phyloP scores from a whole-genome alignment of 2,113 vertebrate genomes.

The Tachysurus fulvidraco region DNA sequence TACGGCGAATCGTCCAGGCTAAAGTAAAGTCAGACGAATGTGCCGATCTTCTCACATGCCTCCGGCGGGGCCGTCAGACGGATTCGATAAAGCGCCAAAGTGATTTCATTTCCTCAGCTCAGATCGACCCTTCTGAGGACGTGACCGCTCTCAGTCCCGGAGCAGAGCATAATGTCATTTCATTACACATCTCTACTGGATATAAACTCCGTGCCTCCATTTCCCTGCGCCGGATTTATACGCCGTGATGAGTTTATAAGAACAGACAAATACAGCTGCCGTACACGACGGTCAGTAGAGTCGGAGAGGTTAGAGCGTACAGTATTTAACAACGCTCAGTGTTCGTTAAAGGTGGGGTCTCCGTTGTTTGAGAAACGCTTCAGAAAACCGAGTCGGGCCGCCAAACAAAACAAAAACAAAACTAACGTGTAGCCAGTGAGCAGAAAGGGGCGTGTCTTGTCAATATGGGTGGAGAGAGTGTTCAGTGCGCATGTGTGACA shows the following conservation, averaged over 20 bases:
- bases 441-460: no score
- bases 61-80: conserved; percentile 23
- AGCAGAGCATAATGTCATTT: background rate
- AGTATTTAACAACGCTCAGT: background rate
- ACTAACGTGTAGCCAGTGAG: no score
- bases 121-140: conserved; percentile 19
- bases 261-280: background rate
- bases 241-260: background rate
- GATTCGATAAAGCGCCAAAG: conserved; percentile 29
- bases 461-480: no score
- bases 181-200: background rate
- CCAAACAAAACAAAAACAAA: no score
- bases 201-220: background rate
- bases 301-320: no score
- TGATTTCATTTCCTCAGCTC: conserved; percentile 38
- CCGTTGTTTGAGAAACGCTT: no score
- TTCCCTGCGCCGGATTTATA: background rate
- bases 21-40: conserved; percentile 26
- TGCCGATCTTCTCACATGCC: conserved; percentile 34
- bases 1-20: background rate
- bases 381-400: no score
- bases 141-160: background rate
- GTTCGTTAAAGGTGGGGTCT: background rate
- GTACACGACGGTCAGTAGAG: background rate
- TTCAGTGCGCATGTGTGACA: no score